Evolutionary conservation across 1,140 invertebrate genomes (phyloP), one percentile per base, ranked within the genome.

Genomic region (Uloborus diversus): DNA sequence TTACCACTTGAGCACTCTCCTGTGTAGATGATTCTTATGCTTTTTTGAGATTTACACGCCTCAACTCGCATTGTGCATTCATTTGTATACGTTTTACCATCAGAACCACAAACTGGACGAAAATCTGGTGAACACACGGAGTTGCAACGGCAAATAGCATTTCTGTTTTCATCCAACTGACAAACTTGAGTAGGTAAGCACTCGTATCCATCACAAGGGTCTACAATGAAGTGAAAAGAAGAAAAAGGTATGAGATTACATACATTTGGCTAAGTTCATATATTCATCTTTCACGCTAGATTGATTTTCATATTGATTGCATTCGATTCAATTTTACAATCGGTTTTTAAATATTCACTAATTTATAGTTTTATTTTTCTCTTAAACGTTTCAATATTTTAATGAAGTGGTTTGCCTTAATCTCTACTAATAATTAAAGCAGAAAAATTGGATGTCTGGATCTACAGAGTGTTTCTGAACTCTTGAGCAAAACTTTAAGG

Each of bases 171-270:
- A 85, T 94, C 93, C 84, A 96, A 86, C 84, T 94, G 93, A 87
- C 94, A 96, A 82, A 94, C 89, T 87, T 96, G 93, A 14, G 92
- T 91, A 68, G 92, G 91, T 4, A 91, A 89, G 87, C 95, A 96
- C 57, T 90, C 88, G 17, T 94, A 88, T 5, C 86, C 86, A 75
- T 90, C 90, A 85, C 94, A 96, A 4, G 95, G 94, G 90, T 96
- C 94, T 96, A 88, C 9, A 84, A 0, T 28, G 27, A 65, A 65
- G 28, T 9, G 13, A 65, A 5, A 7, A 61, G 32, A 1, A 57
- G 28, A 25, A n/a, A n/a, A n/a, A n/a, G n/a, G n/a, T n/a, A n/a
- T n/a, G n/a, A n/a, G n/a, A n/a, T n/a, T n/a, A n/a, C n/a, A n/a
- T n/a, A n/a, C n/a, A n/a, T n/a, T n/a, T n/a, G n/a, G n/a, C n/a